Conservation (phyloP, 2,797 vertebrate species). For the Mormyrus proboscirostris region DNA sequence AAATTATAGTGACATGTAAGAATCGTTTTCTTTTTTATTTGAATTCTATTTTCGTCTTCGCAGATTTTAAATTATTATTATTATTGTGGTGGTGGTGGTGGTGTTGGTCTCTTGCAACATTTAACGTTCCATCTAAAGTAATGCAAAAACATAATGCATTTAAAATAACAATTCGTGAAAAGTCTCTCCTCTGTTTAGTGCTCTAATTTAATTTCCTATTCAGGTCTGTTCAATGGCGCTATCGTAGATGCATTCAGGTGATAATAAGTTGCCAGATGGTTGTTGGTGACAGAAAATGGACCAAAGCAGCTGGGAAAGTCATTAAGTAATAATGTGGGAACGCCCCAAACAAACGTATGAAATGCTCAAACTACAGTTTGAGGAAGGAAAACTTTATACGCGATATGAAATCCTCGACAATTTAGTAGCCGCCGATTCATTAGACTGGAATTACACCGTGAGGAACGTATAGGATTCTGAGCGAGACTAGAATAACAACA, state of each 20-base stretch:
- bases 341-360: slow-evolving; percentile 78
- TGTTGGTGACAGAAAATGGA: slow-evolving; percentile 76
- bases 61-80: not conserved
- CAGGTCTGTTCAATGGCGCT: slow-evolving; percentile 60
- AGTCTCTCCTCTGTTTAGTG: slow-evolving; percentile 22
- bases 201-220: slow-evolving; percentile 59
- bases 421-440: slow-evolving; percentile 36
- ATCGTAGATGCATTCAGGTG: slow-evolving; percentile 77
- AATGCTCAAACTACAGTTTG: slow-evolving; percentile 62
- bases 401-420: slow-evolving; percentile 74
- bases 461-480: not conserved
- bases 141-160: slow-evolving; percentile 3
- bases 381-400: slow-evolving; percentile 52
- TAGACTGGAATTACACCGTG: slow-evolving; percentile 37
- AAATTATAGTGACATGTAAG: slow-evolving; percentile 71
- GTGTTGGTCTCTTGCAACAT: not conserved
- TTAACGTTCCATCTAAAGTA: not conserved
- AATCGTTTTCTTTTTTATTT: slow-evolving; percentile 23
- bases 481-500: slow-evolving; percentile 3
- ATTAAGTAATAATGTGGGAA: slow-evolving; percentile 85
- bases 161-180: slow-evolving; percentile 8
- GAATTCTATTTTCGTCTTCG: not conserved
- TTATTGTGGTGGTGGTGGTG: not conserved
- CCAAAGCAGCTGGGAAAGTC: slow-evolving; percentile 78
- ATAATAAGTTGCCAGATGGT: slow-evolving; percentile 85